Evolutionary conservation across 2,888 invertebrate species (phyloP), one percentile per base, ranked within the genome.

Genomic region (Callimorpha dominula): DNA sequence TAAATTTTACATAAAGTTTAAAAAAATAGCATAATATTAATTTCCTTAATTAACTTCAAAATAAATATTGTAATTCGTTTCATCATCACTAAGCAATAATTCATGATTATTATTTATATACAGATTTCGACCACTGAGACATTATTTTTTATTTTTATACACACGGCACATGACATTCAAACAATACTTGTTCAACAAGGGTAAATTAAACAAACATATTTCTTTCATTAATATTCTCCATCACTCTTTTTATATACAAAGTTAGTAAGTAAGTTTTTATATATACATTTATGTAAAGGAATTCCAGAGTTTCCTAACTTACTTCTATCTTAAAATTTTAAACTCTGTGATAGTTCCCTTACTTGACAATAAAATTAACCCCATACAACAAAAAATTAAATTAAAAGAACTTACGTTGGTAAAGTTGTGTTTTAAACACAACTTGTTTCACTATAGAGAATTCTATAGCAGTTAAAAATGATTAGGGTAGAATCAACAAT

Each of bases 41-140:
- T 31, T 65, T 8, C 15, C 46, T n/a, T 65, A 65, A 65, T 50
- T 65, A 31, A 12, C 11, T 31, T 65, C 49, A 31, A 49, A 50
- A 40, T 65, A 31, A 65, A 40, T 40, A 40, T 14, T 49, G 20
- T 31, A 17, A 49, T 49, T 49, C 8, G 12, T 49, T 46, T 9
- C n/a, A n/a, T 43, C n/a, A n/a, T 46, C 31, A 60, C 5, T 20
- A 60, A 14, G 4, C 11, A 57, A 31, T 31, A 31, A 46, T 8
- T 57, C 9, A 57, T 60, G 11, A 60, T 49, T 50, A 50, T 15
- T 20, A 15, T 17, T 31, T 31, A 65, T 31, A 5, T 17, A 65
- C 46, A 65, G 31, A 50, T 65, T 4, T 15, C 8, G 31, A 31
- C 65, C 65, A 65, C 65, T 65, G 65, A 65, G 65, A 17, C 49